Conservation (phyloP, 2,888 invertebrate species). For the Tenthredo scrophulariae region DNA sequence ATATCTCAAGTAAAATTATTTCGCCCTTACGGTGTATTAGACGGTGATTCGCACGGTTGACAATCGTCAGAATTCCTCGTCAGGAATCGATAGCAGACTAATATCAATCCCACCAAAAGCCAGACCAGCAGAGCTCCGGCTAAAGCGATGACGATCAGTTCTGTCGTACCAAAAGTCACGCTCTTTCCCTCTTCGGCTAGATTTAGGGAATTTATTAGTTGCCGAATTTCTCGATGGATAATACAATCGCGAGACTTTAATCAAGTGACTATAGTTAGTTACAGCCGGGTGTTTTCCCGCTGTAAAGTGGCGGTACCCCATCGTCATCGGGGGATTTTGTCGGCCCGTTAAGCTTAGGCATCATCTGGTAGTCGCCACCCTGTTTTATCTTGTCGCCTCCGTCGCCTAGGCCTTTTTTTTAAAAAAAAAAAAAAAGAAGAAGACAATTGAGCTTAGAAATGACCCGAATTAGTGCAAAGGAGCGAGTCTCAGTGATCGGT, state of each 20-base stretch:
- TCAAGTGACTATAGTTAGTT: conserved; percentile 2
- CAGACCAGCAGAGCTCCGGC: conserved; percentile 68
- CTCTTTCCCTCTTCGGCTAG: conserved; percentile 27
- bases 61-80: conserved; percentile 64
- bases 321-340: conserved; percentile 54
- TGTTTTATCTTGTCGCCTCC: conserved; percentile 56
- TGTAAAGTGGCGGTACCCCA: conserved; percentile 60
- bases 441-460: not conserved
- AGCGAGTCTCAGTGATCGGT: not conserved
- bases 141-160: conserved; percentile 69
- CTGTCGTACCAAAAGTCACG: conserved; percentile 63
- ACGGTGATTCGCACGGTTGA: conserved; percentile 59
- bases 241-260: not conserved
- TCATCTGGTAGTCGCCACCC: conserved; percentile 63
- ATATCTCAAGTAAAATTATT: not conserved
- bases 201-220: not conserved
- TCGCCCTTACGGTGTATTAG: conserved; percentile 63
- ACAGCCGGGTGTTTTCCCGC: conserved; percentile 54
- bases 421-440: not conserved
- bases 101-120: conserved; percentile 68
- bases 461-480: not conserved
- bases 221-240: not conserved
- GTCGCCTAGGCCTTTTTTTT: conserved; percentile 51
- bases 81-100: conserved; percentile 69
- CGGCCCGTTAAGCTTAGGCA: conserved; percentile 61